Base-by-base conservation (phyloP, 2,888 invertebrate species). In the Anaspis maculata region DNA sequence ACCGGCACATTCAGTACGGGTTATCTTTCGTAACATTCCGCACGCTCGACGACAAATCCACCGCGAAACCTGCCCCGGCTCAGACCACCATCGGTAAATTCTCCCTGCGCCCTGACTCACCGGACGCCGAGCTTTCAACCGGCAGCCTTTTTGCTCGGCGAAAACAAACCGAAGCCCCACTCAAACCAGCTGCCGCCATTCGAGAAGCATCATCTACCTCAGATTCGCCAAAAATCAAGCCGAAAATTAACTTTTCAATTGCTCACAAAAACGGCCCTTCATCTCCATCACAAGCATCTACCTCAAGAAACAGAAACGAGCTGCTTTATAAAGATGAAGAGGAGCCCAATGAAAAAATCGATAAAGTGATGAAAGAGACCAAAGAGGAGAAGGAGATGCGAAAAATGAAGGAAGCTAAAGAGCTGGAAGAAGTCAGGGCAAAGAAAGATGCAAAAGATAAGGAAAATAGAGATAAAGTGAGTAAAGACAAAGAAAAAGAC, bases 21-120 rank as follows among this genome's bases (percentile, higher is more conserved):
- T 60, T 92, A 9, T 79, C 84, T 0, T 91, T 91, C 62, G 68
- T 91, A 28, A 83, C 78, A 51, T 63, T 89, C 33, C 72, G 76
- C 41, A 72, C 73, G 29, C 53, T 54, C 7, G 51, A 48, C 13
- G 44, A 39, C 10, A 24, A 15, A 3, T 13, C 3, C 6, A 35
- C 32, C 23, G 21, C 23, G 11, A 40, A 33, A 21, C 28, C 15
- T 44, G 27, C 47, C 11, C 16, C 49, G 30, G 50, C 39, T 3
- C 34, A 44, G 12, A 33, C 55, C 3, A 46, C 54, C 15, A 48
- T 74, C 5, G 74, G 72, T 9, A 61, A 65, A 30, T 74, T 74
- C 46, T 57, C 58, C 19, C 39, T 76, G 10, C 66, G 72, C 31
- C 70, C 73, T 21, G 61, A 70, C 29, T 75, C 76, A 0, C 72